A percentile compares a stretch with the other conserved stretches of the same genome.
These are phyloP conservation scores for Oenanthe oenanthe DNA, from an alignment of 2,113 vertebrate species.

Conservation along the genomic window DNA sequence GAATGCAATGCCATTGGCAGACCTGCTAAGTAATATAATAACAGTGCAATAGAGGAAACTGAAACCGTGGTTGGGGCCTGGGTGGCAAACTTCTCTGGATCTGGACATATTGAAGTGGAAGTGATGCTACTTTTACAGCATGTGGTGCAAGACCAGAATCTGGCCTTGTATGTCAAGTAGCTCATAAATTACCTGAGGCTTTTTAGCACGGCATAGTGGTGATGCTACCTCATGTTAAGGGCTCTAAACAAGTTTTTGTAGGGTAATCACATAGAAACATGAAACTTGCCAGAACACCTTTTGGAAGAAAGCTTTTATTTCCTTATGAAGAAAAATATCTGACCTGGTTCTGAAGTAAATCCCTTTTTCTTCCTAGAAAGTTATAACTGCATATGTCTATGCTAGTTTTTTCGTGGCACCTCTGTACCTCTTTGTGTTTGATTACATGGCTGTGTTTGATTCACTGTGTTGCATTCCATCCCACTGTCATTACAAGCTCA, in stretches of 20 bases:
- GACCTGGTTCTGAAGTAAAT: background rate
- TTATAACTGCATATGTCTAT: background rate
- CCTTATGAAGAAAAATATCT: background rate
- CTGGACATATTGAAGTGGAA: background rate
- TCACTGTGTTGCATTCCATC: background rate
- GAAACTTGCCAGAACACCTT: background rate
- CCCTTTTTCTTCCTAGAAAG: background rate
- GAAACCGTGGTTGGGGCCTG: background rate
- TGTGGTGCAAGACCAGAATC: background rate
- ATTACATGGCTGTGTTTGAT: background rate
- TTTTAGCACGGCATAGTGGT: rapidly evolving
- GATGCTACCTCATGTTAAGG: background rate
- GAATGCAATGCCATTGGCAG: background rate
- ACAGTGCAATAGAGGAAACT: constrained; percentile 22
- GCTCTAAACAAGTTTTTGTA: background rate
- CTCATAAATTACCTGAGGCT: background rate
- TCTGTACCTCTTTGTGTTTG: background rate
- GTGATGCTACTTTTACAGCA: background rate
- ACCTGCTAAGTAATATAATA: constrained; percentile 46
- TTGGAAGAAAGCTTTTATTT: background rate
- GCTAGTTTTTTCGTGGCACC: background rate
- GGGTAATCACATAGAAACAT: background rate
- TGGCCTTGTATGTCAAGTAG: background rate
- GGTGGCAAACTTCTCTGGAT: background rate
- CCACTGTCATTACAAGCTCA: background rate